phyloP scores from a whole-genome alignment of 2,113 vertebrate genomes.

The Muscicapa adusta region DNA sequence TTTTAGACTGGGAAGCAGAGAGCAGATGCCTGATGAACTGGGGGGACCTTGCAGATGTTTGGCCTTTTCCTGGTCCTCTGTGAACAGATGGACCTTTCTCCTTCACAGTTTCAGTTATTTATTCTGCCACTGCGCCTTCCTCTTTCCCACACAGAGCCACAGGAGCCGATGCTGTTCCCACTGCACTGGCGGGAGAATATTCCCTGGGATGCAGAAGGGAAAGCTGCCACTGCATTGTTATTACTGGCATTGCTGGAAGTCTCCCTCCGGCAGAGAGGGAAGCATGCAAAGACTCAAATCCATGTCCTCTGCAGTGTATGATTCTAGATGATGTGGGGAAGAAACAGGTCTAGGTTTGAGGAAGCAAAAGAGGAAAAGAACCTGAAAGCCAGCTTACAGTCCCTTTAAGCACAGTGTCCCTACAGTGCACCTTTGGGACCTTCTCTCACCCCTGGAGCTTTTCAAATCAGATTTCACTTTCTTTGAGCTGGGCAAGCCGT shows the following conservation, averaged over 20 bases:
- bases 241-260: not conserved
- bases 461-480: not conserved
- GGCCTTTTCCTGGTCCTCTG: constrained; percentile 36
- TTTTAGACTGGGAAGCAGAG: not conserved
- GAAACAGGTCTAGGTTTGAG: not conserved
- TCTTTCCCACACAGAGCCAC: constrained; percentile 40
- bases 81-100: constrained; percentile 8
- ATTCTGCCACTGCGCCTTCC: constrained; percentile 15
- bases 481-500: accelerated
- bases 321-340: not conserved
- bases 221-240: not conserved
- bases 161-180: not conserved
- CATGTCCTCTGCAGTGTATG: accelerated
- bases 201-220: not conserved
- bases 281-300: not conserved
- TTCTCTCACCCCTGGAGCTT: not conserved
- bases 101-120: constrained; percentile 49
- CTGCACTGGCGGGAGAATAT: not conserved
- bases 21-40: constrained; percentile 51
- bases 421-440: not conserved
- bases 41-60: constrained; percentile 51
- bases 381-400: not conserved
- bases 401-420: not conserved
- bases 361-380: not conserved
- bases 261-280: not conserved